These are phyloP conservation scores for Sphenopsis melanotis DNA, from an alignment of 2,797 vertebrate species.

Conservation along the genomic window DNA sequence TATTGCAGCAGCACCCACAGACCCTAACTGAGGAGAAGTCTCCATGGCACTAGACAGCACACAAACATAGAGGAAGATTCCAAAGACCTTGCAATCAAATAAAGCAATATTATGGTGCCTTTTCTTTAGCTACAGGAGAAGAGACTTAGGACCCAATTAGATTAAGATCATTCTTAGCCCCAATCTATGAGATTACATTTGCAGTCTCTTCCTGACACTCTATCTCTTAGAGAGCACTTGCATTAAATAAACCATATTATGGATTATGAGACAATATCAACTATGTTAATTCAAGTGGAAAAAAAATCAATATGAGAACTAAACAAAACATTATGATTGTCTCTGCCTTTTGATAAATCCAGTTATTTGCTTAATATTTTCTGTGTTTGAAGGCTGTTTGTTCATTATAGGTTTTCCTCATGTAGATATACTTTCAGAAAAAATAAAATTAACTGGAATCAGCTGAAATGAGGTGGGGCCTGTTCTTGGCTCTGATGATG, in stretches of 20 bases:
- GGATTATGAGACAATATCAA: not conserved
- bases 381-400: not conserved
- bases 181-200: constrained; percentile 18
- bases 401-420: not conserved
- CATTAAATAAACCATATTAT: constrained; percentile 14
- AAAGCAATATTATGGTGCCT: constrained; percentile 27
- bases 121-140: constrained; percentile 46
- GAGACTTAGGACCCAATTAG: constrained; percentile 6
- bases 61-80: constrained; percentile 30
- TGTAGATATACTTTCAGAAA: not conserved
- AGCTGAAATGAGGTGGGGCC: not conserved
- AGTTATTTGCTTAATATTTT: not conserved
- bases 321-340: not conserved
- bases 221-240: not conserved
- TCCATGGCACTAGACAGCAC: constrained; percentile 29
- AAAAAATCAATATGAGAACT: not conserved
- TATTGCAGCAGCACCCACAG: not conserved
- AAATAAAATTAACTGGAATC: not conserved
- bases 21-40: not conserved
- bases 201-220: constrained; percentile 43
- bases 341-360: not conserved
- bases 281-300: not conserved
- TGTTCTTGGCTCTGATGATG: not conserved
- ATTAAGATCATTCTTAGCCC: constrained; percentile 27
- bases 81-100: constrained; percentile 34